Evolutionary conservation across 2,888 invertebrate genomes (phyloP).

Genomic region (Selenia dentaria): DNA sequence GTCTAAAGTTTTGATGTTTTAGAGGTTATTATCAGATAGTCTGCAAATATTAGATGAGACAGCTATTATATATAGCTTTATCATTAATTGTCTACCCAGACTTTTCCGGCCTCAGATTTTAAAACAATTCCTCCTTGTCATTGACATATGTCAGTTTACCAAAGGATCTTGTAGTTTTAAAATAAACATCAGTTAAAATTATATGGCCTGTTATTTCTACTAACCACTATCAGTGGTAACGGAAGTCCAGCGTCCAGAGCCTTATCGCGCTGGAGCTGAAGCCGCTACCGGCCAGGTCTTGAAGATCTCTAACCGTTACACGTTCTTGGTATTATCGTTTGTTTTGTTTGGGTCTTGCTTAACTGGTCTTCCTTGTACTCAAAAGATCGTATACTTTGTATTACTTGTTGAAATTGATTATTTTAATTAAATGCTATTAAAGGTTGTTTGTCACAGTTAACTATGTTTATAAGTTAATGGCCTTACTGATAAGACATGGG

Average conservation of each 20-base stretch:
- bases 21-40: no score
- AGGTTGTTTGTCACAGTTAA: constrained; percentile 7
- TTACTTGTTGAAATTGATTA: constrained; percentile 5
- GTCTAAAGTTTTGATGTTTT: no score
- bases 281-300: constrained; percentile 51
- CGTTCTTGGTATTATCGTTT: constrained; percentile 47
- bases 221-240: constrained; percentile 51
- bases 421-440: constrained; percentile 7
- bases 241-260: constrained; percentile 61
- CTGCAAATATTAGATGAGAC: no score
- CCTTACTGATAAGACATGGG: neutral
- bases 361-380: constrained; percentile 40
- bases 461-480: neutral
- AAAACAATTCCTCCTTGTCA: no score
- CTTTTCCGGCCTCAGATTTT: no score
- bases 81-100: no score
- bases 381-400: constrained; percentile 33
- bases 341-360: constrained; percentile 46
- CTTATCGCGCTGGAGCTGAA: constrained; percentile 62
- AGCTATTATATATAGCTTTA: no score
- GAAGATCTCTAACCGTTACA: constrained; percentile 49
- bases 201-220: constrained; percentile 46
- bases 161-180: no score
- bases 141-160: no score
- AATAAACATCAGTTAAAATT: constrained; percentile 12